Base-by-base conservation (phyloP, 2,888 invertebrate species). In the Archips crataeganus region DNA sequence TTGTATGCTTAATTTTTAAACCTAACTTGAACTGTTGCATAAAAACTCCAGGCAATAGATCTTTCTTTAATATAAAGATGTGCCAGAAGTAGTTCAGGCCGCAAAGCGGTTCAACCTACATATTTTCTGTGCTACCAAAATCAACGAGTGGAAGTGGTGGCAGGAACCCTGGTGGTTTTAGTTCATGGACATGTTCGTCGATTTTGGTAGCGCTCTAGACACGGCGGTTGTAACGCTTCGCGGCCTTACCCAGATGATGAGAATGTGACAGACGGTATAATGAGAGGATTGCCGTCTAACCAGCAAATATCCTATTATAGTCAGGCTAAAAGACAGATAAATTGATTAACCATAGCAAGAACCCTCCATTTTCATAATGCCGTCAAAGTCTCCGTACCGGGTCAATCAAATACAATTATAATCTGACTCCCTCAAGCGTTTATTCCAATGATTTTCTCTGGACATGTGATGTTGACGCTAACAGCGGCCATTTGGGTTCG, bases 401-500 rank as follows among this genome's bases (percentile, higher is more conserved):
- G 74, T 74, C 74, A 74, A 74, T 74, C 74, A 74, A 74, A 74
- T 74, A 74, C 74, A 74, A 74, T 74, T 74, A 74, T 69, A 64
- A 68, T 57, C 51, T 67, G 61, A 67, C 67, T 67, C 66, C 61
- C 61, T 62, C 67, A 63, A 64, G 49, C 57, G 63, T 63, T 73
- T 73, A 73, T 73, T 73, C 73, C 60, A 36, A 47, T 67, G 59
- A 57, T 59, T 69, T 63, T 64, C 73, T 73, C 63, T 62, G 54
- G 13, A 47, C 51, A 49, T 68, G 73, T 69, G 68, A 67, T 49
- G 34, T 54, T 64, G 75, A 73, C 72, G 59, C 64, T 75, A 74
- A 75, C 71, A 54, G 74, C 59, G 39, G 68, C 73, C 73, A 69
- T 73, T 72, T 73, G 63, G 68, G 72, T 51, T 47, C 62, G 11